Conservation (phyloP, 2,113 vertebrate species). For the Gambusia affinis region DNA sequence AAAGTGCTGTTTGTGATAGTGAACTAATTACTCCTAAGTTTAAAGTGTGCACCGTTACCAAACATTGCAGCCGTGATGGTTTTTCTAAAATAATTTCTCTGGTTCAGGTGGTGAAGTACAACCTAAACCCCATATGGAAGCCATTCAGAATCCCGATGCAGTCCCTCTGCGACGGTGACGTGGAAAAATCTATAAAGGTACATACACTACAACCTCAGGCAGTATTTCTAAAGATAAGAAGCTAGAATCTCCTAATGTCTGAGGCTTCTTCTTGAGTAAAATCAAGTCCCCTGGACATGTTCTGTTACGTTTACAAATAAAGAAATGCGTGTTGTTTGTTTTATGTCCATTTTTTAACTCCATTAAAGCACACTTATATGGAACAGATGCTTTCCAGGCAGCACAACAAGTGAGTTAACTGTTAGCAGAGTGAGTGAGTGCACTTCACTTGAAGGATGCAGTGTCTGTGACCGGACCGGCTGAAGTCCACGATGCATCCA, state of each 20-base stretch:
- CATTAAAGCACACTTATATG: slow-evolving; percentile 64
- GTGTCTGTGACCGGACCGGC: slow-evolving; percentile 31
- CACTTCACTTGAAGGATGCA: slow-evolving; percentile 35
- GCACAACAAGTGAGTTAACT: slow-evolving; percentile 63
- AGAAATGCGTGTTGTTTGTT: slow-evolving; percentile 39
- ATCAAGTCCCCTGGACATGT: fast-evolving
- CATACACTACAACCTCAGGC: neutral
- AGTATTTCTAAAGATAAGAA: neutral
- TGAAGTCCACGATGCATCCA: slow-evolving; percentile 39
- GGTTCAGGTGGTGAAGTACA: slow-evolving; percentile 92
- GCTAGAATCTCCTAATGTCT: neutral
- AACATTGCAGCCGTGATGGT: neutral
- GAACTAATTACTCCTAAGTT: neutral
- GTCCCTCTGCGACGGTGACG: slow-evolving; percentile 90
- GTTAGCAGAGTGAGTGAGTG: slow-evolving; percentile 33
- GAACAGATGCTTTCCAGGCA: slow-evolving; percentile 55
- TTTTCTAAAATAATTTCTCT: neutral
- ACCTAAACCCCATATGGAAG: slow-evolving; percentile 91
- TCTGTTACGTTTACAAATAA: slow-evolving; percentile 5
- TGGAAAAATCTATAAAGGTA: slow-evolving; percentile 93
- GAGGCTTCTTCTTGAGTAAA: neutral
- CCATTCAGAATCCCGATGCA: slow-evolving; percentile 92
- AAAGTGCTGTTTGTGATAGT: too few relatives aligned
- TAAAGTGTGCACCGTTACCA: neutral
- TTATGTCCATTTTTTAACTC: slow-evolving; percentile 45